These are phyloP conservation scores for Geotrypetes seraphini DNA, from an alignment of 2,797 vertebrate species.

Conservation along the genomic window DNA sequence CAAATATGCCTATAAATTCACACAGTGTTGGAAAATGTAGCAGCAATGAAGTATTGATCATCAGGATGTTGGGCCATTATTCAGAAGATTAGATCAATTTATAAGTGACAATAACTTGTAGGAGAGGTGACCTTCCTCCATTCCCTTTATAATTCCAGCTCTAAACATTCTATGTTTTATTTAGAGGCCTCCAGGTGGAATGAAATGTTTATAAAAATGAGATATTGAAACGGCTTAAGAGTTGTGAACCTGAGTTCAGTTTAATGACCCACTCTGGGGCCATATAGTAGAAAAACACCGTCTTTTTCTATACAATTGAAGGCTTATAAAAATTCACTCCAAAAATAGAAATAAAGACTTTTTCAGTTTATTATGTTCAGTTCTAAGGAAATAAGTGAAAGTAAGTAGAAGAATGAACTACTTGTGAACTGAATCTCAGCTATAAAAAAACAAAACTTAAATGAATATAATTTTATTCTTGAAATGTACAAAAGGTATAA, in stretches of 20 bases:
- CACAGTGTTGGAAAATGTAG: constrained; percentile 13
- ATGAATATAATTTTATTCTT: too few species aligned
- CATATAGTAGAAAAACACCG: not conserved
- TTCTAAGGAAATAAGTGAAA: too few species aligned
- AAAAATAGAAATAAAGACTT: too few species aligned
- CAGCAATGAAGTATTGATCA: constrained; percentile 42
- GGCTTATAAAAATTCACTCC: not conserved
- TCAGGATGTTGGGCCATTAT: constrained; percentile 25
- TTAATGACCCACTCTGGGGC: not conserved
- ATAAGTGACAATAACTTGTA: constrained; percentile 27
- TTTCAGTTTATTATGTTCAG: too few species aligned
- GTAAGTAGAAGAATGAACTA: too few species aligned
- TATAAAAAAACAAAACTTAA: too few species aligned
- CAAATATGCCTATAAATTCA: constrained; percentile 31
- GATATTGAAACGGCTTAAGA: constrained; percentile 3
- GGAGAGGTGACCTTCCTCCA: constrained; percentile 28
- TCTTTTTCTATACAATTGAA: constrained; percentile 5
- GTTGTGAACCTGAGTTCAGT: not conserved
- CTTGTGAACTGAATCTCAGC: too few species aligned
- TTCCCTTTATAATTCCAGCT: constrained; percentile 4
- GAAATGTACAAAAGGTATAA: too few species aligned
- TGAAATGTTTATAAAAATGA: constrained; percentile 10
- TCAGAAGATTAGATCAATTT: constrained; percentile 39
- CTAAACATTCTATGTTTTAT: not conserved
- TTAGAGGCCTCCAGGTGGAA: constrained; percentile 3